A percentile compares a stretch with the other conserved stretches of the same genome.
Conservation (phyloP, 2,888 invertebrate species). For the Pandemis cinnamomeana region DNA sequence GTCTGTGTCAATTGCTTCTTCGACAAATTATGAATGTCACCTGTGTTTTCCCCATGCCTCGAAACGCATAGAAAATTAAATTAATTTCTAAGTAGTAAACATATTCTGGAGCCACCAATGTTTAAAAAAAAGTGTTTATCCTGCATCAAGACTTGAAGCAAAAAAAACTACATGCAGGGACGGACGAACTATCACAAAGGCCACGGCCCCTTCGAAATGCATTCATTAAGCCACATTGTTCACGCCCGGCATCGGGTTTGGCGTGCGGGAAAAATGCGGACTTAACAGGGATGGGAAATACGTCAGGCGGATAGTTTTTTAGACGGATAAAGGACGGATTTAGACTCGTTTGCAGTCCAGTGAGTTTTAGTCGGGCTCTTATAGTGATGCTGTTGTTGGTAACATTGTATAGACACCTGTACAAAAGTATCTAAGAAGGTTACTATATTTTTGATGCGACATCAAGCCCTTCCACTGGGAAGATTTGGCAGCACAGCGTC, state of each 20-base stretch:
- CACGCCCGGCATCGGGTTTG: constrained; percentile 46
- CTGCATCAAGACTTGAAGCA: neutral
- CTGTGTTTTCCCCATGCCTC: too few relatives aligned
- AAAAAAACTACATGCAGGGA: constrained; percentile 5
- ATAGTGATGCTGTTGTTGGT: neutral
- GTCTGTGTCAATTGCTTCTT: too few relatives aligned
- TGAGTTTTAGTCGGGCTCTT: neutral
- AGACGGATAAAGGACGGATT: constrained; percentile 2
- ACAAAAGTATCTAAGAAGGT: too few relatives aligned
- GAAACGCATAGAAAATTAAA: too few relatives aligned
- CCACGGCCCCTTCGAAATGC: constrained; percentile 55
- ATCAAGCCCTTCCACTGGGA: too few relatives aligned
- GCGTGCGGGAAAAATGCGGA: constrained; percentile 32
- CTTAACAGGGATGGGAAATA: constrained; percentile 16
- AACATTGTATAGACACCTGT: too few relatives aligned
- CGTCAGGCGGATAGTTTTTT: constrained; percentile 5
- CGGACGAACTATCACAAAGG: constrained; percentile 27
- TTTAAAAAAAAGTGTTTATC: too few relatives aligned
- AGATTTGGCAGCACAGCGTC: too few relatives aligned
- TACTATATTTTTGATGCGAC: too few relatives aligned
- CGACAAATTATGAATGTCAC: too few relatives aligned
- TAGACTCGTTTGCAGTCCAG: neutral
- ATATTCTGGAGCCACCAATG: too few relatives aligned
- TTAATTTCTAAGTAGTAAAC: too few relatives aligned
- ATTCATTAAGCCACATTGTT: constrained; percentile 70